phyloP scores from a whole-genome alignment of 64 coral and sea anemone genomes.

The Trachythela sp. region DNA sequence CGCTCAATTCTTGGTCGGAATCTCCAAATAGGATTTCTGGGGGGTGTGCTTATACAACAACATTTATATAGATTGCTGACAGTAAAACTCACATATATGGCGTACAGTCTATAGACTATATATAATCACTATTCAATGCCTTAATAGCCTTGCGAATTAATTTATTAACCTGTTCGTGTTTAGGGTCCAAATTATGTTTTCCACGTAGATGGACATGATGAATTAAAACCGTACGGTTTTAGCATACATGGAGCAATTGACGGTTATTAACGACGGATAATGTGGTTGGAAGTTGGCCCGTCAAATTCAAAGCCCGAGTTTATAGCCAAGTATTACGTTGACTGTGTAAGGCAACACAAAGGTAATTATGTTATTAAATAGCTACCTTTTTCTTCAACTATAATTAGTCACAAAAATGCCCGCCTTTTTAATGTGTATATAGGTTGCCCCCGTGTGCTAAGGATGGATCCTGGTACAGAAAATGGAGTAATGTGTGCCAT shows the following conservation, averaged over 20 bases:
- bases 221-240: conserved; percentile 37
- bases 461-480: conserved; percentile 36
- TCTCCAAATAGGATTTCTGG: too few species aligned
- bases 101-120: too few species aligned
- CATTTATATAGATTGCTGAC: too few species aligned
- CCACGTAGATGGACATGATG: conserved; percentile 29
- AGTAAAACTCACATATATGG: too few species aligned
- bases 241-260: conserved; percentile 37
- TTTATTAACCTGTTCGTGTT: background rate
- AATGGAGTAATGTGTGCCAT: conserved; percentile 30
- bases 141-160: too few species aligned
- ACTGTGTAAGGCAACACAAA: conserved; percentile 16
- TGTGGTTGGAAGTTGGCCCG: conserved; percentile 35
- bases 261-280: conserved; percentile 20
- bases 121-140: too few species aligned
- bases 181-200: conserved; percentile 36
- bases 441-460: conserved; percentile 37
- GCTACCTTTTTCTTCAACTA: too few species aligned
- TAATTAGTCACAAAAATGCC: too few species aligned
- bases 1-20: too few species aligned
- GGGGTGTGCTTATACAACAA: too few species aligned
- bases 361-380: too few species aligned
- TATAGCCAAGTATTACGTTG: conserved; percentile 28
- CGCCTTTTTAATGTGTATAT: too few species aligned
- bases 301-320: conserved; percentile 16